Conservation (phyloP, 2,888 invertebrate genomes). For the Acrobasis consociella region DNA sequence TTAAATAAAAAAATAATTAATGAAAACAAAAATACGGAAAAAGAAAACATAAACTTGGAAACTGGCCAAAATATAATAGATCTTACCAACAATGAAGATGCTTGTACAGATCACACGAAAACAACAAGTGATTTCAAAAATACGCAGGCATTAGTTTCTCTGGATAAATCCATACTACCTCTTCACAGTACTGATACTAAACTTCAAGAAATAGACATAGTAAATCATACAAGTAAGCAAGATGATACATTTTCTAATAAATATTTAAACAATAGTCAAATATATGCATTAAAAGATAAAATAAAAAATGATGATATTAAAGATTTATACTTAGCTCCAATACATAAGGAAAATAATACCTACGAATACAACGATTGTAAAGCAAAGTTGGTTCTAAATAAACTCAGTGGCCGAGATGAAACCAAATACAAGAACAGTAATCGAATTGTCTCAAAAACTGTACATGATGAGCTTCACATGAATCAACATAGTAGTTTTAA, state of each 20-base stretch:
- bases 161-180: not conserved
- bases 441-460: not conserved
- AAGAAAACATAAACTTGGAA: not conserved
- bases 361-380: not conserved
- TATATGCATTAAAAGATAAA: not conserved
- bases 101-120: not conserved
- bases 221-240: not conserved
- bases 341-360: not conserved
- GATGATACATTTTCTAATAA: not conserved
- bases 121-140: not conserved
- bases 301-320: not conserved
- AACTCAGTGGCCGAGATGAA: not conserved
- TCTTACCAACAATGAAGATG: not conserved
- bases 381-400: not conserved
- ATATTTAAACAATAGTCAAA: not conserved
- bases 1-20: not conserved
- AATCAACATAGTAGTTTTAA: not conserved
- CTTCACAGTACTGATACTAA: not conserved
- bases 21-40: not conserved
- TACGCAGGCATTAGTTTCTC: not conserved
- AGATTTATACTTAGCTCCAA: not conserved
- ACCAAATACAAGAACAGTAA: not conserved
- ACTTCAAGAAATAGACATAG: not conserved
- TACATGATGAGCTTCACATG: not conserved
- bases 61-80: not conserved